Evolutionary conservation across 2,888 invertebrate genomes (phyloP).

Genomic region (Adineta ricciae): DNA sequence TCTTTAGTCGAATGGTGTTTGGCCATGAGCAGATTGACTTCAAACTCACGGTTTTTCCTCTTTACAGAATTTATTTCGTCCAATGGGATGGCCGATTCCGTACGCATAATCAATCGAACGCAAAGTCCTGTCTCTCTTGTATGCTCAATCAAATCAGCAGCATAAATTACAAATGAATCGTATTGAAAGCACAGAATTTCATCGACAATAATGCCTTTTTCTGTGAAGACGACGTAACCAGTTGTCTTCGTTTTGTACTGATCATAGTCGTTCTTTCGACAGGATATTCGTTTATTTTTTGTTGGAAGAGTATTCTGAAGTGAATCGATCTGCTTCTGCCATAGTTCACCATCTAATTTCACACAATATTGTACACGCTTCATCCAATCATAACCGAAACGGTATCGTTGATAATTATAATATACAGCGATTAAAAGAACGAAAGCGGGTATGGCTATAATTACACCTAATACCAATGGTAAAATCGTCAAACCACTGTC

Average conservation of each 20-base stretch:
- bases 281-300: background rate
- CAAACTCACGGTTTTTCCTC: background rate
- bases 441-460: background rate
- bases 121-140: background rate
- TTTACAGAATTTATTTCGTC: background rate
- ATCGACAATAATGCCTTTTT: background rate
- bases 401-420: no score
- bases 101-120: background rate
- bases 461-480: background rate
- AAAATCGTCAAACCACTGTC: no score
- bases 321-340: background rate
- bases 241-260: background rate
- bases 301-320: background rate
- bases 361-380: background rate
- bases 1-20: background rate
- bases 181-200: background rate
- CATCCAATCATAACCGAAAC: background rate
- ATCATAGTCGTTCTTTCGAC: background rate
- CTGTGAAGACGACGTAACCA: background rate
- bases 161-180: background rate
- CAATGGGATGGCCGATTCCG: background rate
- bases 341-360: background rate
- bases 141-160: background rate
- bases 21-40: background rate
- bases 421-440: background rate